Percentiles rank a stretch among this genome's conserved stretches.
These are phyloP conservation scores for Muschampia plurimacula DNA, from an alignment of 2,888 invertebrate genomes.

Conservation along the genomic window DNA sequence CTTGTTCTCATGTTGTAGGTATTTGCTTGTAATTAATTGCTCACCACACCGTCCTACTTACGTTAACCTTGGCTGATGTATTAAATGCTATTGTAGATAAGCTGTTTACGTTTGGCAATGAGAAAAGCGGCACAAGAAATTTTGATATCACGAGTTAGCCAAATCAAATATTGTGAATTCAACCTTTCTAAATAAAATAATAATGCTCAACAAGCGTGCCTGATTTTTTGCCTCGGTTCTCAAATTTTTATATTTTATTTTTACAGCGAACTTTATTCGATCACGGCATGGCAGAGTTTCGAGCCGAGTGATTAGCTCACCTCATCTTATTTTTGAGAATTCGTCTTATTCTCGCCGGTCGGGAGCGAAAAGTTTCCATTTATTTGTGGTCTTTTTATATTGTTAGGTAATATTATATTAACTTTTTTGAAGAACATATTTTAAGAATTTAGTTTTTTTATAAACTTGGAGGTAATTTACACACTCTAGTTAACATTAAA, in stretches of 20 bases:
- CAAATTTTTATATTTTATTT: conserved; percentile 3
- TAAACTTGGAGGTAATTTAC: background rate
- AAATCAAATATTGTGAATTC: conserved; percentile 19
- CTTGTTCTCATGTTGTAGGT: conserved; percentile 48
- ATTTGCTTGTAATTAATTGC: conserved; percentile 56
- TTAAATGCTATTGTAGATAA: conserved; percentile 46
- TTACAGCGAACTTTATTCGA: conserved; percentile 7
- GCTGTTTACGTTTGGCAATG: conserved; percentile 42
- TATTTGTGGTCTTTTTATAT: conserved; percentile 10
- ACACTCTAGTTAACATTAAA: conserved; percentile 5
- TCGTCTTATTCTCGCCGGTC: background rate
- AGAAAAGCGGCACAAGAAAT: conserved; percentile 26
- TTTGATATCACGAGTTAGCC: conserved; percentile 19
- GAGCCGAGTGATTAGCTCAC: conserved; percentile 17
- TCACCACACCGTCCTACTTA: conserved; percentile 55
- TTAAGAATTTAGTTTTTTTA: background rate
- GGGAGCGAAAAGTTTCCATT: conserved; percentile 3
- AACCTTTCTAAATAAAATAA: conserved; percentile 23
- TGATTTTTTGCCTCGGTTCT: conserved; percentile 18
- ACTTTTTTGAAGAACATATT: background rate
- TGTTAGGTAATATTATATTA: conserved; percentile 15
- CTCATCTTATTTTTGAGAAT: background rate
- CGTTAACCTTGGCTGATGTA: conserved; percentile 48
- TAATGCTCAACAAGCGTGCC: conserved; percentile 9
- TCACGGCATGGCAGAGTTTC: background rate